Evolutionary conservation across 2,797 vertebrate genomes (phyloP).

Genomic region (Leptatherina wallacei): DNA sequence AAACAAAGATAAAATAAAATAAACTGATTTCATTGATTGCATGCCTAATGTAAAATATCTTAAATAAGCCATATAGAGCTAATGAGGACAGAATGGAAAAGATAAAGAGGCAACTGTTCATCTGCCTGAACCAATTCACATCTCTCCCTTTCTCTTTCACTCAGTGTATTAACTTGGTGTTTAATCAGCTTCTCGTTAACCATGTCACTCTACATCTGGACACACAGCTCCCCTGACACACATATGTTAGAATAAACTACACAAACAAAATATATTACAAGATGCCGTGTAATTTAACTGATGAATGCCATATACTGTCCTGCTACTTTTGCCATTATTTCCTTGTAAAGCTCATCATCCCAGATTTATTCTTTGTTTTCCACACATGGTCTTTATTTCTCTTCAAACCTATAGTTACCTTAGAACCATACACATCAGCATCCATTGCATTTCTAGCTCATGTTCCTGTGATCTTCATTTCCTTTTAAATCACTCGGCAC

Average conservation of each 20-base stretch:
- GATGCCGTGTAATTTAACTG: background rate
- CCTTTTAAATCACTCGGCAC: constrained; percentile 52
- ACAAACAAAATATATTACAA: constrained; percentile 19
- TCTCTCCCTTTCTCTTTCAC: constrained; percentile 25
- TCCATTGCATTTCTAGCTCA: constrained; percentile 6
- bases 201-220: constrained; percentile 70
- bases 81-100: constrained; percentile 9
- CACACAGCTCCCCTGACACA: constrained; percentile 31
- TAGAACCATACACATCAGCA: background rate
- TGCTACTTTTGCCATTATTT: background rate
- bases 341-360: constrained; percentile 1
- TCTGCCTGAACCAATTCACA: constrained; percentile 30
- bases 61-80: background rate
- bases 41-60: background rate
- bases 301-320: background rate
- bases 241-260: constrained; percentile 11
- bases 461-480: constrained; percentile 45
- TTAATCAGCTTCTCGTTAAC: constrained; percentile 72
- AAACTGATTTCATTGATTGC: background rate
- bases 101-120: constrained; percentile 40
- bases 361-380: background rate
- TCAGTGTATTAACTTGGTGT: constrained; percentile 55
- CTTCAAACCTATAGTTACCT: constrained; percentile 1
- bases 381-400: constrained; percentile 17
- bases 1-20: background rate